Evolutionary conservation across 2,113 vertebrate species (phyloP), one percentile per base, ranked within the genome.

Genomic region (Actenoides hombroni): DNA sequence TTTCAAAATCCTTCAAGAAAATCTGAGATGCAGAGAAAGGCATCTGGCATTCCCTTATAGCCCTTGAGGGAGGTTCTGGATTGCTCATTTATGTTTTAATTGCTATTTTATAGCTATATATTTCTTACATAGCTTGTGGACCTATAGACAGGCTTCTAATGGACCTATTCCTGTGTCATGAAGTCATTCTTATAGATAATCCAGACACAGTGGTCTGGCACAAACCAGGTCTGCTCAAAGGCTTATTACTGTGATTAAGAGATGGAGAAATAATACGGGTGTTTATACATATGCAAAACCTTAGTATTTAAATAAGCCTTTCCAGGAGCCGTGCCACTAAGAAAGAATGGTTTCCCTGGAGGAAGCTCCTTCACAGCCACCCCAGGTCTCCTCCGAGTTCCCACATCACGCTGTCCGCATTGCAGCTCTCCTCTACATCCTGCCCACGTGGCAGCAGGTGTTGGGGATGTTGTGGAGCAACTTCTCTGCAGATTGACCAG

Each of bases 11-110:
- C 70, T 91, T 83, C 11, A 19, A 54, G 59, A 88, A 13, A 85
- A 57, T 39, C 44, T 88, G 71, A 87, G 40, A 69, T 26, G 63
- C 84, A 77, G 82, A 31, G 56, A 63, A 91, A 90, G 37, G 31
- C 37, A 83, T 77, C 70, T 93, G 90, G 75, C 53, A 61, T 83
- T 65, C 54, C 31, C 13, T 86, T 76, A 67, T 39, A 46, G 57
- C 57, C 87, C 90, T 86, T 29, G 51, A 70, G 70, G 19, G 51
- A 77, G 18, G 13, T 48, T 93, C 54, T 91, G 82, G 75, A 83
- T 82, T 80, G 14, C 54, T 85, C 78, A 77, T 88, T 94, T 79
- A 16, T 49, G 20, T 37, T 94, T 92, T 67, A 90, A 86, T 94
- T 95, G 63, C 87, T 77, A 5, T 88, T 94, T 94, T 90, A 83